These are phyloP conservation scores for Platyscapa corneri DNA, from an alignment of 1,140 invertebrate genomes.

Conservation along the genomic window DNA sequence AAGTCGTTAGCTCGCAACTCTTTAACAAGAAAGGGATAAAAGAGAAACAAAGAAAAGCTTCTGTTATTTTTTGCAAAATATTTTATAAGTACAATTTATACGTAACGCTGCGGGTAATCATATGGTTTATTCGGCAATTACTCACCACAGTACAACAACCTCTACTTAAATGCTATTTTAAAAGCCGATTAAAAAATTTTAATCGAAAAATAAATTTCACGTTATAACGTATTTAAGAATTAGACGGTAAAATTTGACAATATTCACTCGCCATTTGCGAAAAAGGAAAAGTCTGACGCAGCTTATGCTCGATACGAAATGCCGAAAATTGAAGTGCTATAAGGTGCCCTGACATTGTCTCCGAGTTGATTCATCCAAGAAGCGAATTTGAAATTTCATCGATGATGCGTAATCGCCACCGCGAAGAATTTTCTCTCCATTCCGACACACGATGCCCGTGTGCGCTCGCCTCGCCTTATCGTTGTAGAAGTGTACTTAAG, in stretches of 20 bases:
- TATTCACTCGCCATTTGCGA: too few relatives aligned
- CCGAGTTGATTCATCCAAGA: not conserved
- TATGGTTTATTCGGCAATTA: slow-evolving; percentile 27
- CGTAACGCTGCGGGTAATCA: slow-evolving; percentile 28
- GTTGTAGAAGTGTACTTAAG: not conserved
- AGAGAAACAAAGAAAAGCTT: slow-evolving; percentile 15
- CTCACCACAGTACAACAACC: not conserved
- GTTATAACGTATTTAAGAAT: too few relatives aligned
- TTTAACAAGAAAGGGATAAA: not conserved
- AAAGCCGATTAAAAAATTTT: too few relatives aligned
- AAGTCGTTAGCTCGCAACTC: not conserved
- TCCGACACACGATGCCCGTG: not conserved
- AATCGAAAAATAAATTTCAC: too few relatives aligned
- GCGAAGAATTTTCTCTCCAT: not conserved
- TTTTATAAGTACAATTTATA: slow-evolving; percentile 22
- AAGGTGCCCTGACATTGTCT: not conserved
- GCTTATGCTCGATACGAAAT: too few relatives aligned
- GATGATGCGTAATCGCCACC: not conserved
- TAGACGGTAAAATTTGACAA: too few relatives aligned
- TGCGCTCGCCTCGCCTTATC: not conserved
- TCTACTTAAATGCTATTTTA: slow-evolving; percentile 5
- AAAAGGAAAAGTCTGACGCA: too few relatives aligned
- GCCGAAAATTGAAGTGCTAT: too few relatives aligned
- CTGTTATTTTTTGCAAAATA: not conserved
- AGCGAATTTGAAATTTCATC: not conserved